These are phyloP conservation scores for Tretioscincus oriximinensis DNA, from an alignment of 2,113 vertebrate genomes.

Conservation along the genomic window DNA sequence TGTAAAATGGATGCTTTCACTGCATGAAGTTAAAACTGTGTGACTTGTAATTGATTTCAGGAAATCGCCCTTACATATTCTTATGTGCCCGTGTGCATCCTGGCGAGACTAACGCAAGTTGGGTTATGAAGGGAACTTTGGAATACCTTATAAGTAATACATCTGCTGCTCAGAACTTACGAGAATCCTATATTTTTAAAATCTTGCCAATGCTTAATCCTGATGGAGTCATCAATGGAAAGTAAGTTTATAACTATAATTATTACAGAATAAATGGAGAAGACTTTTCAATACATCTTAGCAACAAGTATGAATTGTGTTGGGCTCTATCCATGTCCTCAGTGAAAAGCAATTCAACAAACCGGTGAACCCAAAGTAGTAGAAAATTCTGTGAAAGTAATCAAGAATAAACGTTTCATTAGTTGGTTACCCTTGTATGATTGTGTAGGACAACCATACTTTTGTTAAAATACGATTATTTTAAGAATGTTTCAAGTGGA, in stretches of 20 bases:
- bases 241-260: constrained; percentile 78
- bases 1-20: not conserved
- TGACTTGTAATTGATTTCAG: constrained; percentile 63
- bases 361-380: not conserved
- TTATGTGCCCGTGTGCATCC: constrained; percentile 95
- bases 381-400: not conserved
- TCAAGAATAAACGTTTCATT: not conserved
- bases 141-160: constrained; percentile 93
- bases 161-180: constrained; percentile 84
- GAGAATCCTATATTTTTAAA: constrained; percentile 97
- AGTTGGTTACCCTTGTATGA: not conserved
- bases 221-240: constrained; percentile 97
- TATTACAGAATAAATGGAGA: constrained; percentile 17
- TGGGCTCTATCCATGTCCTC: not conserved
- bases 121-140: constrained; percentile 98
- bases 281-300: too few relatives aligned
- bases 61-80: constrained; percentile 94
- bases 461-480: not conserved
- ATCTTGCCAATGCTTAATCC: constrained; percentile 99
- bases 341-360: not conserved
- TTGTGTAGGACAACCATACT: not conserved
- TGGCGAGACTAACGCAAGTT: constrained; percentile 97
- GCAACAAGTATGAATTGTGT: not conserved
- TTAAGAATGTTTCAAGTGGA: too few relatives aligned
- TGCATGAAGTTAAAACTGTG: not conserved